These are phyloP conservation scores for Artemisiospiza belli DNA, from an alignment of 2,113 vertebrate genomes.

Conservation along the genomic window DNA sequence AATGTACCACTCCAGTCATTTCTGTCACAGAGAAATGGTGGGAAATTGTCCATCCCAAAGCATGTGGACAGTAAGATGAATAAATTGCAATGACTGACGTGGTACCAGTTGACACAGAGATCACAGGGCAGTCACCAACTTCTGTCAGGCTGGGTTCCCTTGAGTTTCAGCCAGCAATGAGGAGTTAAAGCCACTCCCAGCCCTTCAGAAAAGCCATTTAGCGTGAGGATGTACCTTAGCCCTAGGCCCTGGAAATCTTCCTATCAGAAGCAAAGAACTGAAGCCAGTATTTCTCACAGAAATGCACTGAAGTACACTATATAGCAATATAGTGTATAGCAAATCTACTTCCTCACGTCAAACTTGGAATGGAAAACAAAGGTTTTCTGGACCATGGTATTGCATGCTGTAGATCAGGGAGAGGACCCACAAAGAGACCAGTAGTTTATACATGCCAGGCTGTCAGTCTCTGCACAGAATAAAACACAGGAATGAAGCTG, in stretches of 20 bases:
- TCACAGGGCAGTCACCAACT: neutral
- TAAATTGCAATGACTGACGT: neutral
- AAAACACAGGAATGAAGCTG: neutral
- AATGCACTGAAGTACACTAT: rapidly evolving
- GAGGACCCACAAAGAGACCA: neutral
- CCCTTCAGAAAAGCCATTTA: neutral
- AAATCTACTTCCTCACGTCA: neutral
- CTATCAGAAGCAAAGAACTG: neutral
- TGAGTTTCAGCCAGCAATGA: neutral
- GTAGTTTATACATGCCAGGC: neutral
- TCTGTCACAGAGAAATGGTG: neutral
- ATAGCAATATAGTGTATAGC: neutral
- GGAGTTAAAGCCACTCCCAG: neutral
- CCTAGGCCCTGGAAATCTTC: neutral
- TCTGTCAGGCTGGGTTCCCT: neutral
- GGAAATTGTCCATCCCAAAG: neutral
- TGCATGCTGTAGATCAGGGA: neutral
- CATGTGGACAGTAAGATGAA: neutral
- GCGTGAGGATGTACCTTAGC: neutral
- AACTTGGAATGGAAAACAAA: neutral
- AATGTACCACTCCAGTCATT: neutral
- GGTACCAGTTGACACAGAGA: neutral
- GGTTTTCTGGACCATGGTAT: neutral
- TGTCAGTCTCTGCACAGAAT: neutral
- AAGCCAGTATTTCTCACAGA: neutral